phyloP scores from a whole-genome alignment of 2,888 invertebrate species.

The Macaria liturata region DNA sequence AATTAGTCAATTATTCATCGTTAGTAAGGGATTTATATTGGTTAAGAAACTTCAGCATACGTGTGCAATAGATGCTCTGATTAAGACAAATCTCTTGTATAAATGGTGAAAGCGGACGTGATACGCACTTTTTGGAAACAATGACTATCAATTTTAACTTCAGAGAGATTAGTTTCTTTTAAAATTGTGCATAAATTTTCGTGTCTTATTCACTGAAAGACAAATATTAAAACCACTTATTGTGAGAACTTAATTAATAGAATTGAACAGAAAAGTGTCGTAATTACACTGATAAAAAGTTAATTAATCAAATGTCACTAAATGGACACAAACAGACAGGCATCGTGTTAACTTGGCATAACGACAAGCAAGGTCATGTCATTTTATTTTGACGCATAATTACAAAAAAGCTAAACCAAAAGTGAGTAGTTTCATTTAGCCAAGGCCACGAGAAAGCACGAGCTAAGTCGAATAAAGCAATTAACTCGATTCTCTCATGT shows the following conservation, averaged over 20 bases:
- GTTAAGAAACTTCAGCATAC: not conserved
- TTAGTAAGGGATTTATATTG: conserved; percentile 13
- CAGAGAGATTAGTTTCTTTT: too few relatives aligned
- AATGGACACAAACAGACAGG: conserved; percentile 8
- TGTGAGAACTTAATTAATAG: too few relatives aligned
- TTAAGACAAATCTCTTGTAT: conserved; percentile 2
- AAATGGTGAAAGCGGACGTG: conserved; percentile 6
- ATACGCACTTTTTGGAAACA: conserved; percentile 1
- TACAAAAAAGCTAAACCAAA: conserved; percentile 7
- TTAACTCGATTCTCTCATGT: conserved; percentile 7
- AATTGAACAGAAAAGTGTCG: too few relatives aligned
- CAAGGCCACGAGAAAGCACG: conserved; percentile 13
- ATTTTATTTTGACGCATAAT: conserved; percentile 8
- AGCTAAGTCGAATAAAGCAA: conserved; percentile 4
- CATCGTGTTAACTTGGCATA: not conserved
- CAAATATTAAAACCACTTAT: too few relatives aligned
- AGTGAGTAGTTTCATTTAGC: not conserved
- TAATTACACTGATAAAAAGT: not conserved
- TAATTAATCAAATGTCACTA: not conserved
- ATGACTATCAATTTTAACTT: too few relatives aligned
- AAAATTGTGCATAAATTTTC: too few relatives aligned
- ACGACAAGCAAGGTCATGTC: conserved; percentile 9
- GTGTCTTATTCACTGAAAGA: too few relatives aligned
- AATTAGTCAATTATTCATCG: conserved; percentile 16
- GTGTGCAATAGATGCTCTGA: conserved; percentile 3